Evolutionary conservation across 64 coral and sea anemone genomes (phyloP).

Genomic region (Porites australiensis): DNA sequence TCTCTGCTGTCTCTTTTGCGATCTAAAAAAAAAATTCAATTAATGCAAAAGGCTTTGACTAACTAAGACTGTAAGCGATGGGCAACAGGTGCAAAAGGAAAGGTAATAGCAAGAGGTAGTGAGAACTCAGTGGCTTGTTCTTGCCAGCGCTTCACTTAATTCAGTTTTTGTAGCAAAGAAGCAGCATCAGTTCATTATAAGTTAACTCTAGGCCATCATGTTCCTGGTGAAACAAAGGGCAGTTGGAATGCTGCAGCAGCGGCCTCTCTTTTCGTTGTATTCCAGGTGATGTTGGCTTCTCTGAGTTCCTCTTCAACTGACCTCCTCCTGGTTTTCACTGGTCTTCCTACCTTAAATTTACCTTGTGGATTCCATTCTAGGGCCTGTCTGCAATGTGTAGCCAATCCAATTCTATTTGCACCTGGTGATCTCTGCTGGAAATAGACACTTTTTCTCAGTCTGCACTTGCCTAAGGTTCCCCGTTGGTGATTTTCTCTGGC

Average conservation of each 20-base stretch:
- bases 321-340: neutral
- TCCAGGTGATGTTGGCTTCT: neutral
- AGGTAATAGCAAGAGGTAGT: too few relatives aligned
- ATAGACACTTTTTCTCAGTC: neutral
- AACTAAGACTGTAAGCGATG: too few relatives aligned
- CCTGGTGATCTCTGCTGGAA: neutral
- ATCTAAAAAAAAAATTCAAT: neutral
- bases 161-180: too few relatives aligned
- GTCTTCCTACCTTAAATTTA: neutral
- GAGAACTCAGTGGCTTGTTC: too few relatives aligned
- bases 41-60: too few relatives aligned
- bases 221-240: neutral
- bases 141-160: too few relatives aligned
- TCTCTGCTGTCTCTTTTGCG: neutral
- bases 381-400: neutral
- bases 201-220: too few relatives aligned
- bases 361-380: neutral
- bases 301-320: too few relatives aligned
- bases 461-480: neutral
- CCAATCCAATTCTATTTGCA: constrained; percentile 14
- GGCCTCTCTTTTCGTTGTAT: neutral
- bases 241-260: neutral
- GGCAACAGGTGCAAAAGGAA: too few relatives aligned
- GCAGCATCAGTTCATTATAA: too few relatives aligned
- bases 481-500: constrained; percentile 8